Evolutionary conservation across 2,113 vertebrate genomes (phyloP), one percentile per base, ranked within the genome.

Genomic region (Merops nubicus): DNA sequence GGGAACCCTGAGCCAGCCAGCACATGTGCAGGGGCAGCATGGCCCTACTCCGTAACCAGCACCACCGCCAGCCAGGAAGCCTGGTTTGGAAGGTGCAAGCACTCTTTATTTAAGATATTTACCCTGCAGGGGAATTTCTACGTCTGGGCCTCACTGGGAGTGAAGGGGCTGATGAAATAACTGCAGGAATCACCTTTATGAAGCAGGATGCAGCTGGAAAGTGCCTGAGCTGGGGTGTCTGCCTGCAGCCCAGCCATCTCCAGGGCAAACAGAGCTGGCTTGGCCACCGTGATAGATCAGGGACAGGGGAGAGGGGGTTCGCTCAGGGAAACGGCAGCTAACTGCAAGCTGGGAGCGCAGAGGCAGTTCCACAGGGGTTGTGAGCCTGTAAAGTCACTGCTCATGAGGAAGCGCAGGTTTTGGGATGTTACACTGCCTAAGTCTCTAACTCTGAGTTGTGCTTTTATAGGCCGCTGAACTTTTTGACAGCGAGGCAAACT

Each of bases 11-110:
- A 82, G 77, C 34, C 72, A 83, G 53, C 40, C 54, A 62, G 50
- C 28, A 36, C 0, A 2, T 16, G 11, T 9, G 38, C 33, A 50
- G 0, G 0, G 81, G 26, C 48, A 69, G 79, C 3, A 0, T 53
- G 83, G 77, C 28, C 28, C 59, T 63, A 59, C 51, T 91, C 51
- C 4, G 1, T 11, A 40, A 7, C 36, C 1, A 5, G 82, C 68
- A 74, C 4, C 38, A 2, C 48, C 3, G 15, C 56, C 92, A 68
- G 72, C 79, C 0, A 1, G 45, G 28, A 86, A 86, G 59, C 17
- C 67, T 50, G 8, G 26, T 8, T 50, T 48, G 88, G 29, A 47
- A 88, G 45, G 33, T 31, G 40, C 50, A 67, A 79, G n/a, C 29
- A 8, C 12, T 54, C 0, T 93, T 96, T 88, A 63, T 67, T 60